Evolutionary conservation across 2,113 vertebrate genomes (phyloP), one percentile per base, ranked within the genome.

Genomic region (Lasiurus borealis): DNA sequence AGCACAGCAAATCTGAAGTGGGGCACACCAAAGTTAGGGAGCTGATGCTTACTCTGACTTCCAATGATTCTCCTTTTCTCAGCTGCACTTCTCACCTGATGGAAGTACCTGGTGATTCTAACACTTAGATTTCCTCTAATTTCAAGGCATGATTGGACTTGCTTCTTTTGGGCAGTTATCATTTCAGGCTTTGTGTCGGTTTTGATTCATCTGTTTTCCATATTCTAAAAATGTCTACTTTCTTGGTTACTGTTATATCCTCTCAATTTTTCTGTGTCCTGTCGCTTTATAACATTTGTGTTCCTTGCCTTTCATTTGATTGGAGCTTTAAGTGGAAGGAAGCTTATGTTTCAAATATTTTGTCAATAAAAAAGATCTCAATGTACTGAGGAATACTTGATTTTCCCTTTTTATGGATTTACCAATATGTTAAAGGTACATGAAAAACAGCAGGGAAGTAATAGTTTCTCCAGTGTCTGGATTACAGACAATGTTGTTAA

Each of bases 361-460:
- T 91, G 40, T n/a, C 46, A 27, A 1, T 54, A 31, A n/a, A 64
- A 77, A 80, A 73, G 52, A 66, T 72, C 25, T 46, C 23, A 76
- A 46, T 91, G 0, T 66, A 34, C 68, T 73, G 73, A 94, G 12
- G 50, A 81, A 77, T 50, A 52, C 0, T 73, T 62, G 36, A 15
- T 40, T 89, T 88, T 92, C 54, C 27, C 18, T 78, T 90, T 87
- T 57, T 72, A 59, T 84, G 14, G 64, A 29, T 85, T 59, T 75
- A 80, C 6, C 16, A 29, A 10, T 62, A 34, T 69, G 46, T 21
- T 64, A 59, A 77, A 73, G 12, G 50, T 46, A 80, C 25, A 25
- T 40, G 84, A 72, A 50, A 77, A 52, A 84, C 11, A 57, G 44
- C 68, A 2, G 13, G 8, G 29, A 71, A 44, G 4, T 68, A 77